Percentiles rank a stretch among this genome's conserved stretches.
These are phyloP conservation scores for Campoletis raptor DNA, from an alignment of 2,888 invertebrate species.

Conservation along the genomic window DNA sequence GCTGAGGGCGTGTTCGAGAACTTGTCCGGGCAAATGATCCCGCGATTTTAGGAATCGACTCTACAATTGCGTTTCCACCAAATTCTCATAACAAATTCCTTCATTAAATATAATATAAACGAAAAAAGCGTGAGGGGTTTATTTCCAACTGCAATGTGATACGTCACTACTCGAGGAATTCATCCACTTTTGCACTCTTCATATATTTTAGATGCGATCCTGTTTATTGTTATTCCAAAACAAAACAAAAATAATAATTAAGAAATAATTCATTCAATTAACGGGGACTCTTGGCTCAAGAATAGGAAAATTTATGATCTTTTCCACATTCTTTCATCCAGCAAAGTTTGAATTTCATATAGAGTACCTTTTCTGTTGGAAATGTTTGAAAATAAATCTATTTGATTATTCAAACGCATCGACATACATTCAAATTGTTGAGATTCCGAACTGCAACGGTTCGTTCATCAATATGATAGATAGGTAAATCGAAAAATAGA, in stretches of 20 bases:
- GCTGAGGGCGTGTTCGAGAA: slow-evolving; percentile 58
- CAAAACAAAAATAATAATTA: background rate
- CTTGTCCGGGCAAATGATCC: slow-evolving; percentile 66
- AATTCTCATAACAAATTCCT: slow-evolving; percentile 5
- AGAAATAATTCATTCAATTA: background rate
- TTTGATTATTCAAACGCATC: slow-evolving; percentile 15
- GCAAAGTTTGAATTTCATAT: background rate
- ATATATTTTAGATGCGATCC: slow-evolving; percentile 3
- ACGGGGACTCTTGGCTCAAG: background rate
- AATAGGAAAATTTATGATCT: background rate
- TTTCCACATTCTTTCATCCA: background rate
- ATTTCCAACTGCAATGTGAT: background rate
- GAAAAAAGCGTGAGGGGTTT: background rate
- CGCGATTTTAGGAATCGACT: slow-evolving; percentile 21
- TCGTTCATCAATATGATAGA: slow-evolving; percentile 42
- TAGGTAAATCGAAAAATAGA: slow-evolving; percentile 25
- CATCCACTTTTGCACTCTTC: background rate
- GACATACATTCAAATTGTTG: slow-evolving; percentile 46
- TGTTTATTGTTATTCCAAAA: background rate
- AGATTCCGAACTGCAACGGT: slow-evolving; percentile 38
- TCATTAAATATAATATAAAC: background rate
- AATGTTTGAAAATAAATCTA: background rate
- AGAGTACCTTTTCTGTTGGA: background rate
- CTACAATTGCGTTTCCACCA: slow-evolving; percentile 54
- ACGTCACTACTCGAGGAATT: background rate